Conservation (phyloP, 2,888 invertebrate species). For the Invenusta paracnida region DNA sequence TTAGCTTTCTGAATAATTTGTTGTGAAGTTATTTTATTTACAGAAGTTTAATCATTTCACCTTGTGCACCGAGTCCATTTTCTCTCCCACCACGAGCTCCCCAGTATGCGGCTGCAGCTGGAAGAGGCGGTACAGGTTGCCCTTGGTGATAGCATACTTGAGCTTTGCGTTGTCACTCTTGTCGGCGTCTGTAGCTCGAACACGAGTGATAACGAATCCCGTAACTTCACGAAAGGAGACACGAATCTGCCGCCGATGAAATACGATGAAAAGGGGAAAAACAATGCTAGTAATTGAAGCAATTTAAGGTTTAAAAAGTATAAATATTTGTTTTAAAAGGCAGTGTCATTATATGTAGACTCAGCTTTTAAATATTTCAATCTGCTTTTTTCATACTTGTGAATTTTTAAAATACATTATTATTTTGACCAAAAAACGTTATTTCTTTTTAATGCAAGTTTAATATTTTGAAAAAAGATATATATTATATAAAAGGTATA, state of each 20-base stretch:
- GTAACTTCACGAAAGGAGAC: conserved; percentile 38
- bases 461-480: too few relatives aligned
- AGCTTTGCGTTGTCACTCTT: conserved; percentile 24
- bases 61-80: conserved; percentile 7
- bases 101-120: conserved; percentile 20
- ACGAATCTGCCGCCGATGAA: background rate
- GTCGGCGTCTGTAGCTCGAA: conserved; percentile 34
- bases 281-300: background rate
- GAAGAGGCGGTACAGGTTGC: conserved; percentile 36
- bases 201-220: conserved; percentile 6
- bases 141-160: conserved; percentile 11
- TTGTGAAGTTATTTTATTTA: too few relatives aligned
- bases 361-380: too few relatives aligned
- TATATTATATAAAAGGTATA: too few relatives aligned
- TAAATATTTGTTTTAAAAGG: background rate
- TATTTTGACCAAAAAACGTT: too few relatives aligned
- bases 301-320: background rate
- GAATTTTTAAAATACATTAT: too few relatives aligned
- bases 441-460: too few relatives aligned
- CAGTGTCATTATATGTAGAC: too few relatives aligned
- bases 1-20: too few relatives aligned
- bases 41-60: too few relatives aligned
- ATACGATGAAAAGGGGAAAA: too few relatives aligned
- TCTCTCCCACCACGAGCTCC: conserved; percentile 20
- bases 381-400: too few relatives aligned